Evolutionary conservation across 35 echinoderm and acorn worm species (phyloP), one percentile per base, ranked within the genome.

Genomic region (Ophioderma brevispina): DNA sequence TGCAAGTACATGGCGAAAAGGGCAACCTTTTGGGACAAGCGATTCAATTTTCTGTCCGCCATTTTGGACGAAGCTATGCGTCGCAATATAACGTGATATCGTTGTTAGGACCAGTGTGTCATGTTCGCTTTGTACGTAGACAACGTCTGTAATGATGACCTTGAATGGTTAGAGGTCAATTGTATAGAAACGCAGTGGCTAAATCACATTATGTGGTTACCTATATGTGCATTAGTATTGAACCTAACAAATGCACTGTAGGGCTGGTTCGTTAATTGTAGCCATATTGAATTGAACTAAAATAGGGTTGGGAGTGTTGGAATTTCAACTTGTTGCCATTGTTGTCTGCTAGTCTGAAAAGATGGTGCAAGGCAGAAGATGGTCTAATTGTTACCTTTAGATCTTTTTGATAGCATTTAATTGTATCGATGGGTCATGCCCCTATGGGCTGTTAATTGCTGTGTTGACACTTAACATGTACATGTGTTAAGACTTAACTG

Each of bases 131-230:
- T 70, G 28, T 25, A 25, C n/a, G n/a, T 70, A 70, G 59, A 70
- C 59, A 70, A 70, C 59, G 59, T 25, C 59, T 18, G 28, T 70
- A 25, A 70, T 70, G 10, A 25, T 70, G 59, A 70, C 59, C 59
- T 70, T 70, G 59, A 70, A 4, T 18, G 28, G 15, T 70, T 70
- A 25, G 59, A 70, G 59, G 59, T 70, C 59, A 70, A 70, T 25
- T 70, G 59, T 70, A 70, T 30, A 70, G 59, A 25, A 70, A 70
- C 28, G 59, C 23, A 70, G 23, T 70, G 59, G 28, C 6, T 25
- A 70, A 70, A 70, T 70, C 28, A 70, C 59, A 70, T 70, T 70
- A 70, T 70, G 59, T 30, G 59, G 59, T 70, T 70, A 70, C 17
- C 28, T 46, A 70, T 70, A 25, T 25, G 59, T 70, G n/a, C 41